These are phyloP conservation scores for Ochropleura plecta DNA, from an alignment of 2,888 invertebrate genomes.

Conservation along the genomic window DNA sequence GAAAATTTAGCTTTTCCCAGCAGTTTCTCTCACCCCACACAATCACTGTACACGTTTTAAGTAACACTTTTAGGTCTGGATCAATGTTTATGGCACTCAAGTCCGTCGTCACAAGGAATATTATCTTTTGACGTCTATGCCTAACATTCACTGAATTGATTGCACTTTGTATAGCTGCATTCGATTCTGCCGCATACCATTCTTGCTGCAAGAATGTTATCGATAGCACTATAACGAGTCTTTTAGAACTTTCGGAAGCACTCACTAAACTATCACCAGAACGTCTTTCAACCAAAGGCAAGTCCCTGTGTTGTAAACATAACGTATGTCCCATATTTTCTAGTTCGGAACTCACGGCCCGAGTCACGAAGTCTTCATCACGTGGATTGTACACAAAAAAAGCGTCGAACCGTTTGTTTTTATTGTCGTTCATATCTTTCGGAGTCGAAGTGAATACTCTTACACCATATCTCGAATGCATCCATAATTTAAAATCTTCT, in stretches of 20 bases:
- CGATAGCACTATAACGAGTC: conserved; percentile 95
- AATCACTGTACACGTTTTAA: conserved; percentile 93
- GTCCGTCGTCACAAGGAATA: conserved; percentile 89
- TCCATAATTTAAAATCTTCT: conserved; percentile 94
- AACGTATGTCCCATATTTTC: conserved; percentile 92
- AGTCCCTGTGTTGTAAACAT: conserved; percentile 93
- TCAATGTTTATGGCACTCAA: conserved; percentile 92
- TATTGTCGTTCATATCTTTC: conserved; percentile 89
- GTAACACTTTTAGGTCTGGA: conserved; percentile 93
- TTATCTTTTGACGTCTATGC: conserved; percentile 91
- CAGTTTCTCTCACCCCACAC: conserved; percentile 96
- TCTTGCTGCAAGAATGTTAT: conserved; percentile 95
- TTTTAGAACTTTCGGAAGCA: conserved; percentile 91
- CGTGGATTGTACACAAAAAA: conserved; percentile 96
- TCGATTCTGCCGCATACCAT: conserved; percentile 95
- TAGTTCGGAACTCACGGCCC: conserved; percentile 93
- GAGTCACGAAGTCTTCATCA: conserved; percentile 94
- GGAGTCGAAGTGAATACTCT: conserved; percentile 92
- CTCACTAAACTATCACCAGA: conserved; percentile 89
- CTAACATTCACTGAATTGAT: conserved; percentile 92
- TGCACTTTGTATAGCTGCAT: conserved; percentile 94
- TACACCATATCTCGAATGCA: conserved; percentile 94
- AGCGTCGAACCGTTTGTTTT: conserved; percentile 95
- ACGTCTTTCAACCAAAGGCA: conserved; percentile 90
- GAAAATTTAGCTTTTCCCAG: conserved; percentile 96